Evolutionary conservation across 2,888 invertebrate genomes (phyloP).

Genomic region (Andrena haemorrhoa): DNA sequence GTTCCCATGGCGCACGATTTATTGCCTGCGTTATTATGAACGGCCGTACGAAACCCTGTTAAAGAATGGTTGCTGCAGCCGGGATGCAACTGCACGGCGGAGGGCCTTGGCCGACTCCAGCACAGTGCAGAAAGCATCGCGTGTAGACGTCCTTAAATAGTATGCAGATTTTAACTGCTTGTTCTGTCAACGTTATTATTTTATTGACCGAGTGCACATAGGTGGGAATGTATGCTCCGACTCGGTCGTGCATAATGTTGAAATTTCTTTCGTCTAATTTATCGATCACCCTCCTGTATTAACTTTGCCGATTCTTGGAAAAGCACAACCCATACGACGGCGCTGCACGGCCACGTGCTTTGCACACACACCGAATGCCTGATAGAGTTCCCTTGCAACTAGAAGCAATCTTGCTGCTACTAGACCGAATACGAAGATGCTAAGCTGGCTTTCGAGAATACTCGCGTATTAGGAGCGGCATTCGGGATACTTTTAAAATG

Average conservation of each 20-base stretch:
- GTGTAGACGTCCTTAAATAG: conserved; percentile 53
- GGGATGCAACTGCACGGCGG: conserved; percentile 41
- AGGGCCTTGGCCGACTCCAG: conserved; percentile 21
- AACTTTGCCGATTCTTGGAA: conserved; percentile 34
- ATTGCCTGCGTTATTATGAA: conserved; percentile 67
- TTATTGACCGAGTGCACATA: conserved; percentile 47
- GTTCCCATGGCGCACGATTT: conserved; percentile 70
- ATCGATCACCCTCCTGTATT: conserved; percentile 13
- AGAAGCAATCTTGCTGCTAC: neutral
- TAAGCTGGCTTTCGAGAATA: neutral
- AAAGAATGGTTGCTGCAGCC: conserved; percentile 56
- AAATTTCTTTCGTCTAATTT: conserved; percentile 24
- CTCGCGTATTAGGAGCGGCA: neutral
- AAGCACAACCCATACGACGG: neutral
- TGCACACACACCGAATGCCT: neutral
- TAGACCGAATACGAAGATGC: neutral
- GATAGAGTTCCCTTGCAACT: neutral
- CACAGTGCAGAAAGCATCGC: conserved; percentile 37
- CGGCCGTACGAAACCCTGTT: conserved; percentile 54
- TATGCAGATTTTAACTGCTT: conserved; percentile 60
- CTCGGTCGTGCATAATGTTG: neutral
- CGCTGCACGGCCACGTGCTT: neutral
- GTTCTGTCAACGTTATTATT: conserved; percentile 60
- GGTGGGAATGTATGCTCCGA: conserved; percentile 30
- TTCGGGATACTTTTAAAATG: neutral